Conservation (phyloP, 2,113 vertebrate species). For the Blennius ocellaris region DNA sequence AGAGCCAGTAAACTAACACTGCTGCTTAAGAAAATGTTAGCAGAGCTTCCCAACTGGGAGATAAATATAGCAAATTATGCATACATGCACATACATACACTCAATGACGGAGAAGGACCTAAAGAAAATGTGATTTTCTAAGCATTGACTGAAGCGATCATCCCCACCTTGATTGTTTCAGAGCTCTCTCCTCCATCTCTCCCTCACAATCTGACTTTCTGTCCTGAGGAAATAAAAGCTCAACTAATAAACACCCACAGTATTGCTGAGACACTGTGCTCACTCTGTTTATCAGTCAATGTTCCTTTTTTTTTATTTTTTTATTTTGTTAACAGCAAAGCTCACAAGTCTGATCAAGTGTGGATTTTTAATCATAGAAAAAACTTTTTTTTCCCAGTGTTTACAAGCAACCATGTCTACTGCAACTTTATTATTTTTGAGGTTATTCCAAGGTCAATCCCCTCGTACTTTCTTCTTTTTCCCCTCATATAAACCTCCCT, state of each 20-base stretch:
- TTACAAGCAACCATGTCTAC: slow-evolving; percentile 2
- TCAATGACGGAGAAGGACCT: slow-evolving; percentile 47
- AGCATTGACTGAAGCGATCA: slow-evolving; percentile 56
- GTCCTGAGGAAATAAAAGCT: slow-evolving; percentile 25
- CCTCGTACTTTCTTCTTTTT: slow-evolving; percentile 22
- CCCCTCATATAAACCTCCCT: slow-evolving; percentile 35
- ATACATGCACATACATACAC: not conserved
- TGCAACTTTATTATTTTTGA: slow-evolving; percentile 25
- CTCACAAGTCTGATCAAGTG: not conserved
- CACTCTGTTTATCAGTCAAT: not conserved
- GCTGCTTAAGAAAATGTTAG: slow-evolving; percentile 30
- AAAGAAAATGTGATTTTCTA: slow-evolving; percentile 65
- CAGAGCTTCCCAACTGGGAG: slow-evolving; percentile 24
- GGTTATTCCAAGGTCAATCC: slow-evolving; percentile 39
- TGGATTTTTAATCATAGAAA: not conserved
- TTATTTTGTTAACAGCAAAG: slow-evolving; percentile 1
- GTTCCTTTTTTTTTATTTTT: not conserved
- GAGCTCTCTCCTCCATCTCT: slow-evolving; percentile 11
- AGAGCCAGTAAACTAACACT: slow-evolving; percentile 19
- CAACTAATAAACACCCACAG: slow-evolving; percentile 28
- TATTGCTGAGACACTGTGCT: not conserved
- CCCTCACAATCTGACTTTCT: slow-evolving; percentile 15
- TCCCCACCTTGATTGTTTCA: slow-evolving; percentile 28
- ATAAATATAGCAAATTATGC: slow-evolving; percentile 27
- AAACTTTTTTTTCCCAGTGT: slow-evolving; percentile 8